Base-by-base conservation (phyloP, 1,140 invertebrate genomes). In the Dendrolimus kikuchii region DNA sequence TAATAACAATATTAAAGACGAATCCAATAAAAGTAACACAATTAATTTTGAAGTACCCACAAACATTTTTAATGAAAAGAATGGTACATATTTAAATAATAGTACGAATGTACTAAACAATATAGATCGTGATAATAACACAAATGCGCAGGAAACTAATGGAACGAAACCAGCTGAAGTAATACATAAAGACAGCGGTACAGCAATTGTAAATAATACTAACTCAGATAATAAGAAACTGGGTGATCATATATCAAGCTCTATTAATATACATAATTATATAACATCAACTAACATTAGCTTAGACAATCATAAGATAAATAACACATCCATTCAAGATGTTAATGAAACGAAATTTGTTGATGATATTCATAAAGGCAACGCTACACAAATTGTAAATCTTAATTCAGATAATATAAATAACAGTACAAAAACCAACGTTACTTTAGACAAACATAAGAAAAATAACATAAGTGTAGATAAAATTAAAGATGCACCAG, bases 61-160 rank as follows among this genome's bases (percentile, higher is more conserved):
- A 23, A 23, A 23, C 23, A 23, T 23, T 23, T 1, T 23, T 23
- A 23, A 23, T 2, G 23, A 23, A 23, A 23, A 23, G 23, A 23
- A 23, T 23, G 23, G 23, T 23, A 23, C 23, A 23, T 23, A 23
- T 23, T 23, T 23, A 23, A 23, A 23, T 23, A 23, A 3, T 23
- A 23, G 23, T 23, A 23, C 23, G 1, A 1, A 23, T 23, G 23
- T 23, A 3, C 23, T 23, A 23, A 23, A 23, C 3, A 23, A 23
- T 23, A 2, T 23, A 23, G 23, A 3, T 23, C 1, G 23, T 23
- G 23, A 23, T 23, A 23, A 23, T 38, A 38, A n/a, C 36, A 39
- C n/a, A 10, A 23, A 46, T 10, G 9, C 41, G 9, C 9, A 51
- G 6, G 51, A 57, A 41, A 38, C 55, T 9, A 36, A 51, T 42